Evolutionary conservation across 1,140 invertebrate genomes (phyloP).

Genomic region (Coboldia fuscipes): DNA sequence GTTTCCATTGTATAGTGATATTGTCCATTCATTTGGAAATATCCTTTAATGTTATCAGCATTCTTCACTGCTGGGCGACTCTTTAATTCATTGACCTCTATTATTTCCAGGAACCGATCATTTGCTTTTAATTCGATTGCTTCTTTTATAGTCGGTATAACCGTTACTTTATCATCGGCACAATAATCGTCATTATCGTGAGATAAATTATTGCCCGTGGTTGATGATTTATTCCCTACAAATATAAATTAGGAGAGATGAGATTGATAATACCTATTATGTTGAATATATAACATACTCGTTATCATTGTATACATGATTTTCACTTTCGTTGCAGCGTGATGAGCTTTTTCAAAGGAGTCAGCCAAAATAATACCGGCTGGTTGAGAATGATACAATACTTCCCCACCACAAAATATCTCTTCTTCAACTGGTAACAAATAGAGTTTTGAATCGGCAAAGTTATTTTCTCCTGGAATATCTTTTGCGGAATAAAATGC

Average conservation of each 20-base stretch:
- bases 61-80: constrained; percentile 35
- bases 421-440: constrained; percentile 22
- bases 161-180: background rate
- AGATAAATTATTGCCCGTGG: too few relatives aligned
- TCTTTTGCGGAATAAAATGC: constrained; percentile 42
- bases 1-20: constrained; percentile 39
- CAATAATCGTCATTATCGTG: too few relatives aligned
- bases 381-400: constrained; percentile 45
- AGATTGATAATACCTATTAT: background rate
- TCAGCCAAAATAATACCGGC: constrained; percentile 47
- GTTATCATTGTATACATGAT: constrained; percentile 31
- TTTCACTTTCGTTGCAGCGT: constrained; percentile 40
- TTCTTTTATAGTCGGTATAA: background rate
- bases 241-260: too few relatives aligned
- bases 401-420: constrained; percentile 26
- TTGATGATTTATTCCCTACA: too few relatives aligned
- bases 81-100: constrained; percentile 13
- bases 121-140: background rate
- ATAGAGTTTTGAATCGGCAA: constrained; percentile 10
- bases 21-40: constrained; percentile 15
- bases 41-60: too few relatives aligned
- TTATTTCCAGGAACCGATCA: constrained; percentile 8
- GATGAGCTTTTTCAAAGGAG: constrained; percentile 31
- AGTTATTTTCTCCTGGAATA: constrained; percentile 41
- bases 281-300: background rate